phyloP scores from a whole-genome alignment of 2,113 vertebrate genomes.

The Passer domesticus region DNA sequence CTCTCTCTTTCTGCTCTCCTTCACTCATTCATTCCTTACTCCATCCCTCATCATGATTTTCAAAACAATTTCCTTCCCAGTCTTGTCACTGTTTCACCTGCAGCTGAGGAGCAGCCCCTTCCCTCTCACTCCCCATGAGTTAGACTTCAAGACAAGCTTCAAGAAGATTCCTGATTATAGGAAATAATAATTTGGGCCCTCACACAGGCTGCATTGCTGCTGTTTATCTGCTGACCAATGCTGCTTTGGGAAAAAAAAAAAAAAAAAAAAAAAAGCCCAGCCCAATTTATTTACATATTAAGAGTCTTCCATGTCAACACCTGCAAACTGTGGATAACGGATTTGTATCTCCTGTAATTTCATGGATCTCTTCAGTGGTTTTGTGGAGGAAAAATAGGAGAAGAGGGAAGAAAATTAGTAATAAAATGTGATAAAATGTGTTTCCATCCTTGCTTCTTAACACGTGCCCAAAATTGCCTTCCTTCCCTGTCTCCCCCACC shows the following conservation, averaged over 20 bases:
- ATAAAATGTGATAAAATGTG: slow-evolving; percentile 13
- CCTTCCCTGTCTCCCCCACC: no score
- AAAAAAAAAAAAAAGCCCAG: background rate
- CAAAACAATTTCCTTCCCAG: background rate
- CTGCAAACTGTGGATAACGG: slow-evolving; percentile 73
- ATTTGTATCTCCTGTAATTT: slow-evolving; percentile 70
- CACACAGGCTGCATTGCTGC: background rate
- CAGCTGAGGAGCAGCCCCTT: background rate
- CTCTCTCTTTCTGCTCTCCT: background rate
- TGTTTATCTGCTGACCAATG: slow-evolving; percentile 58
- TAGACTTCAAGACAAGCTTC: slow-evolving; percentile 15
- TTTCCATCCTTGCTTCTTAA: background rate
- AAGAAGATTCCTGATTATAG: background rate
- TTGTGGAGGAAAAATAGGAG: slow-evolving; percentile 7
- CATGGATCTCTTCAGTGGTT: slow-evolving; percentile 40
- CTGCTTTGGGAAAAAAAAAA: background rate
- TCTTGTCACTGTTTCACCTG: background rate
- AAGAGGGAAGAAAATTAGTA: background rate
- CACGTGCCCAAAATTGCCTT: background rate
- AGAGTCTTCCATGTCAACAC: slow-evolving; percentile 60
- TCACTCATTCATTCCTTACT: background rate
- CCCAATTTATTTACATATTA: slow-evolving; percentile 60
- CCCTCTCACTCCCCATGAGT: background rate
- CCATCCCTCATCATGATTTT: background rate
- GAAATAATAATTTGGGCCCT: slow-evolving; percentile 48